Evolutionary conservation across 30 jellyfish, hydroid and myxozoan species (phyloP), one percentile per base, ranked within the genome.

Genomic region (Turritopsis dohrnii): DNA sequence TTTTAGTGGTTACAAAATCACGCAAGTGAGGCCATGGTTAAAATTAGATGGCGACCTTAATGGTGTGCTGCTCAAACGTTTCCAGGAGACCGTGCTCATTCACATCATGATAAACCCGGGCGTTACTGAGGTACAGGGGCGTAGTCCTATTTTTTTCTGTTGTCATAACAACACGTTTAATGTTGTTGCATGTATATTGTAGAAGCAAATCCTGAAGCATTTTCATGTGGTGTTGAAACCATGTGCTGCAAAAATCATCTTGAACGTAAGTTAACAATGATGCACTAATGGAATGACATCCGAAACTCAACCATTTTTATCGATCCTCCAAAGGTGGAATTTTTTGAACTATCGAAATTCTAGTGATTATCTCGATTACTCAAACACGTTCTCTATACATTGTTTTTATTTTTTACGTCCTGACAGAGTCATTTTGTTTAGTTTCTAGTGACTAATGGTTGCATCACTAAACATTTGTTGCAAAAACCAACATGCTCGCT

Each of bases 101-200:
- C 80, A 72, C 24, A 54, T 91, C 81, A 82, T 91, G 86, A 71
- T 82, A 84, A 81, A 88, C 73, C 97, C 97, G 19, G 97, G 96
- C 22, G 86, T 79, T 8, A 66, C 81, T 7, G 91, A 91, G 85
- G 89, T 82, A 30, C 19, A 69, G 0, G 77, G 77, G 30, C 31
- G 30, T 19, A n/a, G 21, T 60, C 0, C 21, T 18, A 18, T 60
- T 21, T 21, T 60, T 60, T 0, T 23, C 73, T 60, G 21, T 60
- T 60, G 19, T 60, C 21, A 60, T 60, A n/a, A n/a, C n/a, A n/a
- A n/a, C n/a, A n/a, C 21, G 19, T 60, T 60, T 60, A 60, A 21
- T 60, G 22, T 60, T 60, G 19, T 60, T 60, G 19, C 21, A 0
- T 60, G 19, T 60, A 18, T 60, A 0, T 69, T 69, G 16, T 69